phyloP scores from a whole-genome alignment of 2,113 vertebrate species.

The Zingel zingel region DNA sequence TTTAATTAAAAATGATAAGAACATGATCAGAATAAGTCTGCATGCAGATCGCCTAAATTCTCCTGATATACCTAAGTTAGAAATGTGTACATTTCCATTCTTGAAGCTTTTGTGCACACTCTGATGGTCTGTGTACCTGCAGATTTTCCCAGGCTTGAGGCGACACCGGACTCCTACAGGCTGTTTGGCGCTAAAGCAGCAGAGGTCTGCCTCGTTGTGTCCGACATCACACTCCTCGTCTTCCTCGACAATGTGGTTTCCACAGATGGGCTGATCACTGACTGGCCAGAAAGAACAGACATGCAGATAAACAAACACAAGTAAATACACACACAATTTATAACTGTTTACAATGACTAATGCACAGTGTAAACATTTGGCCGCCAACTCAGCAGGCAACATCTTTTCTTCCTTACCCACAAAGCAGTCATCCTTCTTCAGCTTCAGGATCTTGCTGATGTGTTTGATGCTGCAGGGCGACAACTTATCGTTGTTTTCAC shows the following conservation, averaged over 20 bases:
- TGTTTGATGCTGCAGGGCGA: slow-evolving; percentile 84
- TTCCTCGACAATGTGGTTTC: slow-evolving; percentile 86
- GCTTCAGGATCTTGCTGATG: slow-evolving; percentile 76
- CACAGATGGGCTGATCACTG: slow-evolving; percentile 87
- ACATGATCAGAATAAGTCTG: background rate
- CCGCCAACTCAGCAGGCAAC: background rate
- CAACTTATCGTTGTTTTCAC: slow-evolving; percentile 88
- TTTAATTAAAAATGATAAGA: background rate
- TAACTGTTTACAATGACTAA: slow-evolving; percentile 19
- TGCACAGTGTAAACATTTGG: background rate
- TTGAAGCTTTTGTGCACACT: background rate
- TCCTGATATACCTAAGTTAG: background rate
- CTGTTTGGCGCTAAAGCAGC: slow-evolving; percentile 84
- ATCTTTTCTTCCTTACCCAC: slow-evolving; percentile 76
- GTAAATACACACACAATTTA: background rate
- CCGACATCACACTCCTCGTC: slow-evolving; percentile 88
- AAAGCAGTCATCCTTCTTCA: slow-evolving; percentile 88
- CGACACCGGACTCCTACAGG: slow-evolving; percentile 75
- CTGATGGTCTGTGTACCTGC: slow-evolving; percentile 80
- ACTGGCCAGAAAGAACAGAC: slow-evolving; percentile 68
- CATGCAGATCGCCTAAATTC: background rate
- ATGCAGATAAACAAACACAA: slow-evolving; percentile 5
- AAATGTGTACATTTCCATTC: background rate
- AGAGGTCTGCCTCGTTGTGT: slow-evolving; percentile 76
- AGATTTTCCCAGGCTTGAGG: slow-evolving; percentile 81